A percentile compares a stretch with the other conserved stretches of the same genome.
Evolutionary conservation across 2,888 invertebrate genomes (phyloP).

Genomic region (Eristalinus sepulchralis): DNA sequence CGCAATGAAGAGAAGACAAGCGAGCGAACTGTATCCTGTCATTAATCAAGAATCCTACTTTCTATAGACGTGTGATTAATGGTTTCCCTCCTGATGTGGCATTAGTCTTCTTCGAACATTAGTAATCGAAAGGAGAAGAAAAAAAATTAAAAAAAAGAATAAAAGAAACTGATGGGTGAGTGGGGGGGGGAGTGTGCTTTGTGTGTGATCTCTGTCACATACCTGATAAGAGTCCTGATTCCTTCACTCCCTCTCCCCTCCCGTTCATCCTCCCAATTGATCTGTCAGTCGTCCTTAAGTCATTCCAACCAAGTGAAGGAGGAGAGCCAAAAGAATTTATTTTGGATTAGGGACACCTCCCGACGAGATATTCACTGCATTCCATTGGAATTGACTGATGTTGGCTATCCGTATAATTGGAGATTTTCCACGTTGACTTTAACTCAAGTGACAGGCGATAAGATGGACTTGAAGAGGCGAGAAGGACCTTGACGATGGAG

Average conservation of each 20-base stretch:
- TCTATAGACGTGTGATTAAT: slow-evolving; percentile 31
- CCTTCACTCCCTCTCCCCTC: neutral
- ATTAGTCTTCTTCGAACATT: slow-evolving; percentile 35
- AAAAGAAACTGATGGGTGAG: neutral
- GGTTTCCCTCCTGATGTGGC: slow-evolving; percentile 4
- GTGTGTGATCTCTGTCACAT: neutral
- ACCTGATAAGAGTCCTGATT: neutral
- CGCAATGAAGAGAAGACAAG: neutral
- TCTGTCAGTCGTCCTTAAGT: neutral
- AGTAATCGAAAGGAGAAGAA: neutral
- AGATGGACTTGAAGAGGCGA: neutral
- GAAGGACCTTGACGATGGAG: neutral
- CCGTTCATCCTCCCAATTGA: neutral
- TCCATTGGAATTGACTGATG: neutral
- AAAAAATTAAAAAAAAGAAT: neutral
- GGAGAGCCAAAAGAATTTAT: neutral
- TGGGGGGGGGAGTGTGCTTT: neutral
- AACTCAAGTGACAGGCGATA: neutral
- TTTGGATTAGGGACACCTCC: neutral
- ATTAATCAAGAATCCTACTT: slow-evolving; percentile 31
- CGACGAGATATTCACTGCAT: neutral
- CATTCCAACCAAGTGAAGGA: neutral
- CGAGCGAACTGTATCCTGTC: slow-evolving; percentile 1
- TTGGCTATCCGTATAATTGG: neutral
- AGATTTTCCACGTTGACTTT: neutral